Conservation (phyloP, 2,888 invertebrate species). For the Spialia ferax region DNA sequence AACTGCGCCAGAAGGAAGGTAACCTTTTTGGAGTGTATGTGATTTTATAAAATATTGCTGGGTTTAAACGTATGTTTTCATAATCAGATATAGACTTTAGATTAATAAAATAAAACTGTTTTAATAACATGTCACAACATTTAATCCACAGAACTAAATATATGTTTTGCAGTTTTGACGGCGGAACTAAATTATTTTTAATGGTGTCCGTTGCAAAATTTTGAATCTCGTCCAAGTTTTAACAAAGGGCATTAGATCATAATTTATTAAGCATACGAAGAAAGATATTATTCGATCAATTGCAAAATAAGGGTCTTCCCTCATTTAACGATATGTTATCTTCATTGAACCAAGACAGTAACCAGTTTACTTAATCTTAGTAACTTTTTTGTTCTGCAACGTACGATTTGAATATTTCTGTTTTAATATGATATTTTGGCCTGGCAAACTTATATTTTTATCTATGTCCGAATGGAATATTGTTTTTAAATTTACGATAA, state of each 20-base stretch:
- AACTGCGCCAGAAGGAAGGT: no score
- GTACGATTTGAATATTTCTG: no score
- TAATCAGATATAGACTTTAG: no score
- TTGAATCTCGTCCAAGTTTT: constrained; percentile 62
- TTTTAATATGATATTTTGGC: no score
- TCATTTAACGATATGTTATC: not conserved
- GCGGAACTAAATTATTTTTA: constrained; percentile 28
- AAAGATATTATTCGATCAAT: constrained; percentile 1
- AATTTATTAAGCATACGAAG: constrained; percentile 5
- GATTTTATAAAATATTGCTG: no score
- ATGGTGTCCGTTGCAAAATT: constrained; percentile 41
- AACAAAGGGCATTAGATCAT: constrained; percentile 55
- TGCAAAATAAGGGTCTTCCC: constrained; percentile 2
- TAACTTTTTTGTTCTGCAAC: no score
- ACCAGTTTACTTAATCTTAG: no score
- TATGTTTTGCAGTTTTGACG: constrained; percentile 10
- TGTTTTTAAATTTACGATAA: no score
- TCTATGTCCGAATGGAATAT: no score
- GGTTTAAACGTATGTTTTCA: no score
- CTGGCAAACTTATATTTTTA: no score
- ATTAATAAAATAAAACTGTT: not conserved
- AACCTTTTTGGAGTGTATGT: no score
- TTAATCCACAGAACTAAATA: not conserved
- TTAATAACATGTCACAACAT: constrained; percentile 8
- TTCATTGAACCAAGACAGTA: not conserved